Evolutionary conservation across 2,113 vertebrate species (phyloP).

Genomic region (Cercopithecus mona): DNA sequence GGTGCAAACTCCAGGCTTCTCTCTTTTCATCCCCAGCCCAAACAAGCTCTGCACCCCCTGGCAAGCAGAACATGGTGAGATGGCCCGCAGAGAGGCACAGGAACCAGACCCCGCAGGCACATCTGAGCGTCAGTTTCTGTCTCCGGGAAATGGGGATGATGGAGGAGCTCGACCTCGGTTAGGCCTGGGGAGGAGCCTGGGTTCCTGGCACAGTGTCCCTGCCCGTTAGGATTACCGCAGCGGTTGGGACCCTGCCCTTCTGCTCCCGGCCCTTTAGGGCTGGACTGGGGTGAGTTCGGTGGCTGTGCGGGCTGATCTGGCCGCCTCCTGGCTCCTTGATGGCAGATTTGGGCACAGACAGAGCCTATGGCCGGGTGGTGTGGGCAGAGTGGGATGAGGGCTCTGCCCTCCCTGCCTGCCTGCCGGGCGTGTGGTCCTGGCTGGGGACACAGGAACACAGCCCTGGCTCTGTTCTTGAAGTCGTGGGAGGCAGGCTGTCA

Average conservation of each 20-base stretch:
- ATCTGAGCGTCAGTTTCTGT: neutral
- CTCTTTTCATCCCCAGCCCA: accelerated
- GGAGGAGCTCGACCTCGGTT: accelerated
- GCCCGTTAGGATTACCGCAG: neutral
- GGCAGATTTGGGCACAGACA: conserved; percentile 53
- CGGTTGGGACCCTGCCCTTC: neutral
- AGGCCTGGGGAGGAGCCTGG: accelerated
- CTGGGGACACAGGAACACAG: conserved; percentile 46
- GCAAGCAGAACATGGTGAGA: neutral
- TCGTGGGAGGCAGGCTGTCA: conserved; percentile 68
- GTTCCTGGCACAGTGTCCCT: neutral
- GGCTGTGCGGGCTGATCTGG: neutral
- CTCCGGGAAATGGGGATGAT: neutral
- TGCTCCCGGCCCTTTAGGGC: neutral
- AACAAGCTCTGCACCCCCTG: no score
- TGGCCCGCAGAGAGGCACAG: neutral
- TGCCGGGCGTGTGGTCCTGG: conserved; percentile 56
- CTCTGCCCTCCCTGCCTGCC: neutral
- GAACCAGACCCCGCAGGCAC: neutral
- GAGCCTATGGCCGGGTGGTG: conserved; percentile 56
- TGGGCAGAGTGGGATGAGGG: neutral
- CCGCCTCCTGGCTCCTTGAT: neutral
- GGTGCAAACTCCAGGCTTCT: neutral
- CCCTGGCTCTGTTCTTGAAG: conserved; percentile 68
- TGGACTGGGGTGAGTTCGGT: neutral